These are phyloP conservation scores for Chymomyza caudatula DNA, from an alignment of 2,888 invertebrate genomes.

Conservation along the genomic window DNA sequence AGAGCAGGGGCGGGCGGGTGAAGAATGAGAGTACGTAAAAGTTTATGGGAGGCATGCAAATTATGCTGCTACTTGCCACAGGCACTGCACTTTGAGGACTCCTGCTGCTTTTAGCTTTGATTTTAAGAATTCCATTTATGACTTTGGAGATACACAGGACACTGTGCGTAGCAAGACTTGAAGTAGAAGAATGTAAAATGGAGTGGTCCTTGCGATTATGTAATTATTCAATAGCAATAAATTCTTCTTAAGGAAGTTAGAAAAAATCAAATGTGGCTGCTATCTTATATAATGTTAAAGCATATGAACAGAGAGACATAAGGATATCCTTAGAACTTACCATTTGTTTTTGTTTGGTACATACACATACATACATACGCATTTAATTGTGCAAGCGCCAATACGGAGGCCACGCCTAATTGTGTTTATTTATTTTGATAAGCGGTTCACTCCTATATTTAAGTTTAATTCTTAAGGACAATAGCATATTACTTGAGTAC, in stretches of 20 bases:
- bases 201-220: constrained; percentile 33
- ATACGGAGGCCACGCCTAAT: constrained; percentile 25
- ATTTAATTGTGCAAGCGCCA: constrained; percentile 1
- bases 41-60: not conserved
- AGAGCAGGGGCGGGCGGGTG: constrained; percentile 4
- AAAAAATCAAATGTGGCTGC: not conserved
- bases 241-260: not conserved
- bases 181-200: not conserved
- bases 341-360: constrained; percentile 10
- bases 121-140: no score
- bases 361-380: not conserved
- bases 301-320: not conserved
- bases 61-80: not conserved
- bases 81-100: not conserved
- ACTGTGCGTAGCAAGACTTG: no score
- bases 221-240: constrained; percentile 20
- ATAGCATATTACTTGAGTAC: not conserved
- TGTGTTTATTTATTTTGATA: constrained; percentile 17
- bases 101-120: not conserved
- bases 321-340: constrained; percentile 44
- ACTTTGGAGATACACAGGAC: no score
- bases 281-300: not conserved
- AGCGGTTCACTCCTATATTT: not conserved
- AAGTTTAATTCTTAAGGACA: not conserved
- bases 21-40: constrained; percentile 7